Conservation (phyloP, 1,140 invertebrate species). For the Monomorium pharaonis region DNA sequence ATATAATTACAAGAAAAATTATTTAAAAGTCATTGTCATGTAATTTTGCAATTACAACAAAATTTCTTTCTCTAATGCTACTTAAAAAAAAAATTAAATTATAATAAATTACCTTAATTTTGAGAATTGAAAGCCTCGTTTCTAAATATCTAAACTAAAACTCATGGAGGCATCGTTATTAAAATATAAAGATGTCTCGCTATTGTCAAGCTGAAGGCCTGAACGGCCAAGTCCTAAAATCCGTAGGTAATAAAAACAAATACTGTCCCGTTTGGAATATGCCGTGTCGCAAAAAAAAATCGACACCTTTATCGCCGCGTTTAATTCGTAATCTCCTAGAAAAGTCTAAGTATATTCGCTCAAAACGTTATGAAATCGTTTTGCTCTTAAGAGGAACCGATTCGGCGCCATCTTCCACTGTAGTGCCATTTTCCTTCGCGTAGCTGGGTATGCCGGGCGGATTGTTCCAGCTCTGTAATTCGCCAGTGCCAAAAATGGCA, state of each 20-base stretch:
- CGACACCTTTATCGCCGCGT: background rate
- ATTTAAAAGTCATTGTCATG: background rate
- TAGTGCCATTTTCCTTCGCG: constrained; percentile 18
- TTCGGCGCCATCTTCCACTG: constrained; percentile 53
- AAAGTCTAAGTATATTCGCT: background rate
- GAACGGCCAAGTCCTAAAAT: background rate
- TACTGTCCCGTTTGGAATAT: constrained; percentile 52
- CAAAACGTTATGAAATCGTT: constrained; percentile 41
- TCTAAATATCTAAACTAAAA: background rate
- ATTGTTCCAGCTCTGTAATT: constrained; percentile 89
- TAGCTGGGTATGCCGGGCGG: constrained; percentile 37
- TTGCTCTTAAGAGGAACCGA: constrained; percentile 73
- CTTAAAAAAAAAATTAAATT: background rate
- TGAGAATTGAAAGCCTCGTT: background rate
- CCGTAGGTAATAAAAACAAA: constrained; percentile 33
- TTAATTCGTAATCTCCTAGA: background rate
- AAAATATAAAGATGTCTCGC: background rate
- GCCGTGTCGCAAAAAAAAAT: constrained; percentile 1
- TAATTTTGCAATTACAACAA: background rate
- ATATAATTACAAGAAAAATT: background rate
- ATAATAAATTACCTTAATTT: constrained; percentile 23
- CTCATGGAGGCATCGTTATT: background rate
- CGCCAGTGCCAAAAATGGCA: constrained; percentile 89
- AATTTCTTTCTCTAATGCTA: background rate
- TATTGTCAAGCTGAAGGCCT: background rate